phyloP scores from a whole-genome alignment of 1,140 invertebrate species.

The Hyposmocoma kahamanoa region DNA sequence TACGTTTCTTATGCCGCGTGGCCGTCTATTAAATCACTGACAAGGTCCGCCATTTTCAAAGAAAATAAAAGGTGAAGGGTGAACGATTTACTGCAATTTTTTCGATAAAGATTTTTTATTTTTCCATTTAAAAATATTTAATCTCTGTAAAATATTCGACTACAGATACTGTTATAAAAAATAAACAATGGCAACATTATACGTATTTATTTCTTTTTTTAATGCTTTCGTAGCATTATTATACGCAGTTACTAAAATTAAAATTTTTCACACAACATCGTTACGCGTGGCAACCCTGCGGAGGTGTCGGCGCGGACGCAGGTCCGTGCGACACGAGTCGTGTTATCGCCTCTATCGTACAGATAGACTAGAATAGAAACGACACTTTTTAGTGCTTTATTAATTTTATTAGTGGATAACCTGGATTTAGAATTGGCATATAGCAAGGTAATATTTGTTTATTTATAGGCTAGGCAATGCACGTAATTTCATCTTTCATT shows the following conservation, averaged over 20 bases:
- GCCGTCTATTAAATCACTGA: slow-evolving; percentile 41
- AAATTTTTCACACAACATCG: not conserved
- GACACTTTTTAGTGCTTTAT: not conserved
- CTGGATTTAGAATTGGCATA: too few relatives aligned
- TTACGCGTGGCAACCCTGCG: slow-evolving; percentile 47
- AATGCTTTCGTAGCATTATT: not conserved
- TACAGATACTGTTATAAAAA: too few relatives aligned
- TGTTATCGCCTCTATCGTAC: slow-evolving; percentile 52
- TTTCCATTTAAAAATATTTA: not conserved
- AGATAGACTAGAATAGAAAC: slow-evolving; percentile 8
- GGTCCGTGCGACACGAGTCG: slow-evolving; percentile 42
- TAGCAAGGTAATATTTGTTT: too few relatives aligned
- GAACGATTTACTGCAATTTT: too few relatives aligned
- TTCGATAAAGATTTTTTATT: not conserved
- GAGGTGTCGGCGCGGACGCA: slow-evolving; percentile 28
- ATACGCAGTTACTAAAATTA: not conserved
- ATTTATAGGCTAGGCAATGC: too few relatives aligned
- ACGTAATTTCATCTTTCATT: too few relatives aligned
- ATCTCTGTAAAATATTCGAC: not conserved
- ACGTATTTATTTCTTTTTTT: not conserved
- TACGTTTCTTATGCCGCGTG: too few relatives aligned
- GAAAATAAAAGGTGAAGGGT: too few relatives aligned
- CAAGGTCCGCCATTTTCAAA: not conserved
- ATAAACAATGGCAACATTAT: too few relatives aligned
- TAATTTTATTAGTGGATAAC: not conserved